phyloP scores from a whole-genome alignment of 1,140 invertebrate genomes.

The Bilobella aurantiaca region DNA sequence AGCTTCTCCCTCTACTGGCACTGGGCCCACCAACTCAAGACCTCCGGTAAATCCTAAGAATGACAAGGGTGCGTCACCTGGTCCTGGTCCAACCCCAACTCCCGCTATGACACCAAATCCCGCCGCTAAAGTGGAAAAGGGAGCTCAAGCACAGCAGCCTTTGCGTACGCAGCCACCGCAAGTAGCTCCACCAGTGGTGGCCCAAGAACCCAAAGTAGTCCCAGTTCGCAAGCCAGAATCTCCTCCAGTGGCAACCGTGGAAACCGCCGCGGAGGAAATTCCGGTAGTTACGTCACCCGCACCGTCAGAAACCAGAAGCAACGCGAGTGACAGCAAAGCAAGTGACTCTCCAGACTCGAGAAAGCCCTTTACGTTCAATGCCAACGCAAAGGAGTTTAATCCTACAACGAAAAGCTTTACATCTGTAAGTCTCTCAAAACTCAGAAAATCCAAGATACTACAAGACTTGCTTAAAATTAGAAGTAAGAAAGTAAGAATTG shows the following conservation, averaged over 20 bases:
- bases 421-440: too few species aligned
- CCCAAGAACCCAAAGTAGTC: not conserved
- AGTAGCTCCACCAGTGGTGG: not conserved
- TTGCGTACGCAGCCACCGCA: too few species aligned
- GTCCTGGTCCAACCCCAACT: not conserved
- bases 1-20: too few species aligned
- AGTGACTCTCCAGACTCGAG: constrained; percentile 51
- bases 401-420: constrained; percentile 74
- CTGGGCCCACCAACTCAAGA: too few species aligned
- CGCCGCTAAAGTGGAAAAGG: too few species aligned
- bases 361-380: constrained; percentile 71
- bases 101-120: not conserved
- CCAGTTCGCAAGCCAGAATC: too few species aligned
- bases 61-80: not conserved
- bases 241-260: not conserved
- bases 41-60: constrained; percentile 14
- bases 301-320: not conserved
- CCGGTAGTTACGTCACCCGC: not conserved
- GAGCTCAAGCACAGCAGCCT: too few species aligned
- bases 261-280: not conserved
- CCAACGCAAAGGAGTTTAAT: constrained; percentile 82
- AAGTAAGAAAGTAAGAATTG: constrained; percentile 1
- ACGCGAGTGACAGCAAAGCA: not conserved
- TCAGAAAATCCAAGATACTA: too few species aligned
- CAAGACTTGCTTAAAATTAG: not conserved